Base-by-base conservation (phyloP, 2,888 invertebrate genomes). In the Pogonocherus hispidulus region DNA sequence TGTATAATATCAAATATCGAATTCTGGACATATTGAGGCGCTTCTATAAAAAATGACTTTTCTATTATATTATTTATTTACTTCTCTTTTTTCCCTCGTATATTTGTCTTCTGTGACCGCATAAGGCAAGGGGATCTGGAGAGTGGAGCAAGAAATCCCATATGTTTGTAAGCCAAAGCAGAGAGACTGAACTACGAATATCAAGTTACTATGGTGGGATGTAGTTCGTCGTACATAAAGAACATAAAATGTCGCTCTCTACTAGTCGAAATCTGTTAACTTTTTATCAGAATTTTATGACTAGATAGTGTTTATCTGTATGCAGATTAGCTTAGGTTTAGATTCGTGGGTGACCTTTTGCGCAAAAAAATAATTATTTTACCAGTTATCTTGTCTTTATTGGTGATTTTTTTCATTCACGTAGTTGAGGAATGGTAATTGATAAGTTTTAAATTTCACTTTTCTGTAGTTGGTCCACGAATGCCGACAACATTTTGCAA, bases 181-280 rank as follows among this genome's bases (percentile, higher is more conserved):
- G 41, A 41, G 41, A 41, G 41, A 41, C 16, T 11, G 14, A n/a
- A 14, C 14, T 41, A 2, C 16, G 14, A 52, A 32, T 32, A 35
- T 52, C 52, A 18, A 9, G 19, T 52, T 52, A 35, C 52, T 16
- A n/a, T 32, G 19, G 27, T 51, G n/a, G 18, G 49, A 51, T 51
- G 6, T 14, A 32, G 20, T 18, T 32, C 32, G 11, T 32, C 8
- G 32, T 27, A 32, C 27, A 27, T 52, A 9, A 32, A 11, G 52
- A 32, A 16, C 32, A 52, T n/a, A 9, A 27, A 52, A 52, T 32
- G 52, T 52, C 52, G 52, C 18, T n/a, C n/a, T n/a, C 32, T 27
- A 4, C 27, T 1, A 18, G n/a, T 32, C 16, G 18, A 32, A 35
- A 52, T 52, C 52, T 52, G 52, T 52, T 52, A 52, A 14, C 14